Evolutionary conservation across 2,888 invertebrate species (phyloP), one percentile per base, ranked within the genome.

Genomic region (Lobophora halterata): DNA sequence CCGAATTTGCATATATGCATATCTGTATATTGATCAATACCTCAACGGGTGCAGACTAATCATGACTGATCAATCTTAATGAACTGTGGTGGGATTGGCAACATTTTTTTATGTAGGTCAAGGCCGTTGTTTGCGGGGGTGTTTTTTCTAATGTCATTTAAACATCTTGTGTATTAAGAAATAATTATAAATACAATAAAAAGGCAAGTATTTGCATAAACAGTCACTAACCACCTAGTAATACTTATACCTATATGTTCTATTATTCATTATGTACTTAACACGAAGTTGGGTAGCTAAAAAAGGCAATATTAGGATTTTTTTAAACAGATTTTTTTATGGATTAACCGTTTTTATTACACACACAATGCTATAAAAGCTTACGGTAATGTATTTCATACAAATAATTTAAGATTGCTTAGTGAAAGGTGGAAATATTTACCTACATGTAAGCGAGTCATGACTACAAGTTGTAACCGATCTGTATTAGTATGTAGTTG

Each of bases 71-170:
- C 26, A 21, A 46, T 49, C 40, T 28, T 29, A 42, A 43, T 43
- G 28, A 37, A 37, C n/a, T 32, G 18, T 26, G 13, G 49, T 51
- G 58, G 7, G 40, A 38, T 27, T 21, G 24, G 6, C 34, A 58
- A 55, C 57, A 36, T 45, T 56, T 46, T 13, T 30, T 5, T 42
- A 33, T 21, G 20, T 43, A 8, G 42, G 42, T 43, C 42, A 43
- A 37, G 31, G 26, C 26, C 4, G 19, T 23, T n/a, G n/a, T n/a
- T n/a, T n/a, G n/a, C n/a, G n/a, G n/a, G n/a, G n/a, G n/a, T n/a
- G n/a, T n/a, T n/a, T n/a, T n/a, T n/a, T n/a, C n/a, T n/a, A n/a
- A n/a, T n/a, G n/a, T n/a, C n/a, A n/a, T n/a, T n/a, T n/a, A n/a
- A n/a, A n/a, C n/a, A n/a, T n/a, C n/a, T n/a, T n/a, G n/a, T n/a